Evolutionary conservation across 2,888 invertebrate genomes (phyloP).

Genomic region (Subacronicta megacephala): DNA sequence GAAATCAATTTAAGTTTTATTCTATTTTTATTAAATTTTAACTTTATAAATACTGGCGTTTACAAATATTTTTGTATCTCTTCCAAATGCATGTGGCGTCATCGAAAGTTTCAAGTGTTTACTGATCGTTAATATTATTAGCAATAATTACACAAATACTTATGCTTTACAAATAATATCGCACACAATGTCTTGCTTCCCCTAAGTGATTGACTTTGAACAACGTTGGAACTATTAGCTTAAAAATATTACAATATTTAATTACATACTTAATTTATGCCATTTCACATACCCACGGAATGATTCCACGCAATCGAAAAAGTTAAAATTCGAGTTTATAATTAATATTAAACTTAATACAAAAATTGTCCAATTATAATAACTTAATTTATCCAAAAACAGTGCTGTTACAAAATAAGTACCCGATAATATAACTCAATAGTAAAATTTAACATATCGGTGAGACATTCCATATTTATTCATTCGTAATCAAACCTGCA

Average conservation of each 20-base stretch:
- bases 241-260: slow-evolving; percentile 36
- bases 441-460: slow-evolving; percentile 39
- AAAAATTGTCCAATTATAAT: slow-evolving; percentile 33
- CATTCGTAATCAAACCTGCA: slow-evolving; percentile 40
- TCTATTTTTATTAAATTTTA: too few species aligned
- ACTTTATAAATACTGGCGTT: too few species aligned
- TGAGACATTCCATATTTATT: slow-evolving; percentile 28
- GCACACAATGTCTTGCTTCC: neutral
- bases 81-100: neutral
- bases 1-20: too few species aligned
- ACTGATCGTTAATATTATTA: neutral
- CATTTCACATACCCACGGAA: slow-evolving; percentile 46
- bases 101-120: neutral
- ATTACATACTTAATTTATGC: slow-evolving; percentile 42
- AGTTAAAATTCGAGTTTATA: slow-evolving; percentile 51
- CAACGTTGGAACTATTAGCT: slow-evolving; percentile 30
- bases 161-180: neutral
- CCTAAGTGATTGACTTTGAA: slow-evolving; percentile 9
- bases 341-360: slow-evolving; percentile 39
- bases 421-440: slow-evolving; percentile 38
- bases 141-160: neutral
- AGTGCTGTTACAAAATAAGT: slow-evolving; percentile 53
- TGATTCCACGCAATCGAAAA: slow-evolving; percentile 48
- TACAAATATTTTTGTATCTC: too few species aligned
- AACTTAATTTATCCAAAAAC: slow-evolving; percentile 32